Conservation (phyloP, 23 tunicate species). For the Halocynthia aurantium region DNA sequence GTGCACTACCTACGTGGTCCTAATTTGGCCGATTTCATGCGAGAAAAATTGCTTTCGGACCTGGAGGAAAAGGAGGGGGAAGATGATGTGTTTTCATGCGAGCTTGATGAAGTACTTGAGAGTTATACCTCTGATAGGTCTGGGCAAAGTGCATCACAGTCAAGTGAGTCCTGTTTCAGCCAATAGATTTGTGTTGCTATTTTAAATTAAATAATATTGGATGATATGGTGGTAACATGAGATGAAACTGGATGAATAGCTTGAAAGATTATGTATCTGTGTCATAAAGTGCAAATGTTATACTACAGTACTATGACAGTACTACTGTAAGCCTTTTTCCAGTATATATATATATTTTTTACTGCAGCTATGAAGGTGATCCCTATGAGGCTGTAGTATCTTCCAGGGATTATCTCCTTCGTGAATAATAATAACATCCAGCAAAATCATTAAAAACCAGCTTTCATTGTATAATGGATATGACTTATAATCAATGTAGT, state of each 20-base stretch:
- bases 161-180: neutral
- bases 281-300: neutral
- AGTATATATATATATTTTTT: too few species aligned
- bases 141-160: too few species aligned
- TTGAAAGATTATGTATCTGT: too few species aligned
- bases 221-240: neutral
- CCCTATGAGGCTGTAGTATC: too few species aligned
- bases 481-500: too few species aligned
- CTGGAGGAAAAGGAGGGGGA: constrained; percentile 59
- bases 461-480: too few species aligned
- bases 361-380: too few species aligned
- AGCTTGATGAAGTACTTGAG: constrained; percentile 50
- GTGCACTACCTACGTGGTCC: neutral
- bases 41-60: constrained; percentile 54
- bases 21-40: constrained; percentile 16
- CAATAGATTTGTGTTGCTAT: neutral
- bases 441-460: too few species aligned
- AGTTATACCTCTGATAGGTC: neutral
- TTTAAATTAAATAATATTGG: neutral
- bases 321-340: too few species aligned
- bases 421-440: too few species aligned
- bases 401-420: too few species aligned
- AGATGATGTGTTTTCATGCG: constrained; percentile 74
- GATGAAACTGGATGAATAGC: too few species aligned
- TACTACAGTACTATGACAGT: neutral